A percentile compares a stretch with the other conserved stretches of the same genome.
Conservation (phyloP, 2,113 vertebrate genomes). For the Balaeniceps rex region DNA sequence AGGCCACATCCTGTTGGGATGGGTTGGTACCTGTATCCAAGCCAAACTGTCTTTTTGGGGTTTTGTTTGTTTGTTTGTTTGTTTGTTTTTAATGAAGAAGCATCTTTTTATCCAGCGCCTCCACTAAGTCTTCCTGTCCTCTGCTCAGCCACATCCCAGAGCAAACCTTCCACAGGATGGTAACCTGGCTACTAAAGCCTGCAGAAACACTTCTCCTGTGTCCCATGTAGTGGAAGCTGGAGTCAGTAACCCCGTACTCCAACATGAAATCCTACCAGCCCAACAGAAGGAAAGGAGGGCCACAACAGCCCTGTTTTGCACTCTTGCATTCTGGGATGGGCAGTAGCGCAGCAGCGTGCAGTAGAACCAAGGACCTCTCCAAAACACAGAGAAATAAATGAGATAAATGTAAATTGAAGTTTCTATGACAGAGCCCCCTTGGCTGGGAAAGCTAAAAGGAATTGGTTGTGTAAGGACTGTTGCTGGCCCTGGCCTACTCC, state of each 20-base stretch:
- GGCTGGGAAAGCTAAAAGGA: not conserved
- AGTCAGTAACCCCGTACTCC: not conserved
- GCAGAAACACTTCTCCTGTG: not conserved
- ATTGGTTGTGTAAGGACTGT: not conserved
- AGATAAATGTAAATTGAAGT: not conserved
- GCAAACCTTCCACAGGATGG: not conserved
- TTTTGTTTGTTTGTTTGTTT: not conserved
- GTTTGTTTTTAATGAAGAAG: not conserved
- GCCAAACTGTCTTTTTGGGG: not conserved
- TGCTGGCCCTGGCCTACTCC: not conserved
- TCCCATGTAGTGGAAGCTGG: rapidly evolving
- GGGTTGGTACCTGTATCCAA: not conserved
- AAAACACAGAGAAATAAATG: not conserved
- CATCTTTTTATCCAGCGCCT: not conserved
- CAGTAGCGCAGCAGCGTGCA: not conserved
- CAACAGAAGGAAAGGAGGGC: not conserved
- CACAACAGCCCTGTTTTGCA: rapidly evolving
- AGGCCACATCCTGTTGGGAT: not conserved
- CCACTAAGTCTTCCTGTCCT: not conserved
- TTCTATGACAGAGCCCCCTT: not conserved
- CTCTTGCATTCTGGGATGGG: not conserved
- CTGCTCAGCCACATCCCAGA: not conserved
- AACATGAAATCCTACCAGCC: not conserved
- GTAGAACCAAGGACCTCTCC: not conserved
- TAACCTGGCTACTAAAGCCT: not conserved